Conservation (phyloP, 2,113 vertebrate genomes). For the Halichoerus grypus region DNA sequence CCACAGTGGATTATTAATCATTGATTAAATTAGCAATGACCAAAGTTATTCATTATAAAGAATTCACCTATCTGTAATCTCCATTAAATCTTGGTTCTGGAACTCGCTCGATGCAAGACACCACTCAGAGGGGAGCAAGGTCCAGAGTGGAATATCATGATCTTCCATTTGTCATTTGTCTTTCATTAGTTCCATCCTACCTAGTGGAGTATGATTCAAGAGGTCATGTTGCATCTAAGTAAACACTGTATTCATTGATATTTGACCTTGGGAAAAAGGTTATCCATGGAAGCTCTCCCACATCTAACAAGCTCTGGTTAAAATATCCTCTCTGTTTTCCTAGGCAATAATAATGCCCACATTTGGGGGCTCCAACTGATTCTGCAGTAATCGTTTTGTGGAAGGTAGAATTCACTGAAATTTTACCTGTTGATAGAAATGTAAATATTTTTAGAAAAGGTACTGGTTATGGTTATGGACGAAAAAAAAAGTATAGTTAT, state of each 20-base stretch:
- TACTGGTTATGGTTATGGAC: neutral
- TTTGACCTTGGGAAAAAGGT: constrained; percentile 23
- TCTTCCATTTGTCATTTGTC: constrained; percentile 43
- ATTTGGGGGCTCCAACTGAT: neutral
- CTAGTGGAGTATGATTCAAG: constrained; percentile 7
- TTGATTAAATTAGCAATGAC: neutral
- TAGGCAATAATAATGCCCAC: neutral
- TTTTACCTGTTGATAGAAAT: constrained; percentile 26
- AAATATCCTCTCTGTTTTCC: neutral
- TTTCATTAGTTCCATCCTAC: constrained; percentile 43
- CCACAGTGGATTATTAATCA: neutral
- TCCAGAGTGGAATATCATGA: neutral
- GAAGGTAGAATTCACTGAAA: constrained; percentile 22
- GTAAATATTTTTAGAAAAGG: neutral
- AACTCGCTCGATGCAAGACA: neutral
- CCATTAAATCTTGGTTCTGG: neutral
- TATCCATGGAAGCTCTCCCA: neutral
- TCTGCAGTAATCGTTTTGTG: constrained; percentile 23
- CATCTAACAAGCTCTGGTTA: neutral
- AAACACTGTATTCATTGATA: constrained; percentile 41
- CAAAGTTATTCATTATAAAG: neutral
- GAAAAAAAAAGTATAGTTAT: neutral
- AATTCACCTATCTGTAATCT: neutral
- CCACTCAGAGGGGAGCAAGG: neutral
- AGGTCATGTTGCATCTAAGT: constrained; percentile 17